Evolutionary conservation across 1,140 invertebrate species (phyloP), one percentile per base, ranked within the genome.

Genomic region (Hydropsyche tenuis): DNA sequence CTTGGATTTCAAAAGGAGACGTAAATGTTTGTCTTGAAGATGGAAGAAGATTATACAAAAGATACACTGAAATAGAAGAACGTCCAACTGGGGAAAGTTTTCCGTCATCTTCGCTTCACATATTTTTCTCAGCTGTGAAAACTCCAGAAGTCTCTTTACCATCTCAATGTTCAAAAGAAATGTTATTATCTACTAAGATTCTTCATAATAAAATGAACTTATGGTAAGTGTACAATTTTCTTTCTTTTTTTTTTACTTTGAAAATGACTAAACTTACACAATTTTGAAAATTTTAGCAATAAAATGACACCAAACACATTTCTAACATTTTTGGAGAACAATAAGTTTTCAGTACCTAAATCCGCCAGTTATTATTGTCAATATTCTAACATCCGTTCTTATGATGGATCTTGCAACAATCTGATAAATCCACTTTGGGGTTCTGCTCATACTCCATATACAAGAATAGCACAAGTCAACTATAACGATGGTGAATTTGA

Each of bases 281-380:
- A n/a, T 48, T 48, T 7, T 60, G 25, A 43, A 16, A 2, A 16
- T 77, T 72, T 27, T 63, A 77, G 76, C 20, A 69, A 53, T 16
- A 18, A 25, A n/a, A 70, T 75, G 51, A 77, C 76, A 14, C 73
- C 73, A 25, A 77, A 77, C 46, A 74, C 69, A 12, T 77, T 77
- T 23, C 12, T 62, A 11, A 43, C 73, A 7, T 77, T 74, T 27
- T 56, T 77, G 18, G 64, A 77, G 60, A 23, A 48, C 0, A 48
- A 56, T 6, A 45, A 12, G 16, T 73, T 74, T 45, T 20, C 23
- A 72, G 45, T 12, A 23, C 20, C 14, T 45, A 63, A 23, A 51
- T 30, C 16, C n/a, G 2, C 18, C 2, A 7, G 23, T 27, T 18
- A 11, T 23, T 20, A 25, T 4, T 22, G 23, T 1, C 42, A 27